Evolutionary conservation across 2,113 vertebrate genomes (phyloP), one percentile per base, ranked within the genome.

Genomic region (Tenrec ecaudatus): DNA sequence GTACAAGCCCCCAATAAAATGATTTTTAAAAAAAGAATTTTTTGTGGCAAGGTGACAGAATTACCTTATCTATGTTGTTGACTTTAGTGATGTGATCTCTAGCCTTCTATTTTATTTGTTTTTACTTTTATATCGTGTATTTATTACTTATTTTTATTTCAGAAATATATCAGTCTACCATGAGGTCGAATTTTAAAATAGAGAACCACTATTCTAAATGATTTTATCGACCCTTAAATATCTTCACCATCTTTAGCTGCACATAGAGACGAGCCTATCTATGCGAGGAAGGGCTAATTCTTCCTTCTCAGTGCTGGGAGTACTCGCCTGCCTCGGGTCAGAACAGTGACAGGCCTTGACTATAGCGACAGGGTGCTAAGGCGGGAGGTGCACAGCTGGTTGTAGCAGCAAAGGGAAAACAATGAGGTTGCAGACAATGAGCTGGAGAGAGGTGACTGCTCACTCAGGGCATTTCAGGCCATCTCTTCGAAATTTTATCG

Each of bases 111-210:
- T 89, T 68, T 36, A 71, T 85, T 88, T 92, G 8, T 4, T 82
- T 87, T 88, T 58, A 82, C 68, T 66, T 85, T 78, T 62, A 58
- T 40, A 36, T 58, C 12, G 57, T 58, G 60, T 53, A 79, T 20
- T 53, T 77, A 82, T 81, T 36, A 68, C 16, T 66, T 43, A 47
- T 47, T 81, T 90, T 20, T 68, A 29, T 86, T 81, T 94, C 86
- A 81, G 17, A 57, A 86, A 90, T 36, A 40, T 38, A 40, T 81
- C 22, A 12, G 12, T 68, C 27, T 58, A 66, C n/a, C 23, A 85
- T n/a, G 33, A 86, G 19, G 76, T 84, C 57, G 25, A 80, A 53
- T 79, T 80, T 85, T 27, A 57, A 81, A 94, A 86, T 10, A 75
- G 57, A 66, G 6, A 80, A 57, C 58, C 31, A 36, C 60, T 89